Percentiles rank a stretch among this genome's conserved stretches.
phyloP scores from a whole-genome alignment of 2,888 invertebrate genomes.

The Caenorhabditis japonica region DNA sequence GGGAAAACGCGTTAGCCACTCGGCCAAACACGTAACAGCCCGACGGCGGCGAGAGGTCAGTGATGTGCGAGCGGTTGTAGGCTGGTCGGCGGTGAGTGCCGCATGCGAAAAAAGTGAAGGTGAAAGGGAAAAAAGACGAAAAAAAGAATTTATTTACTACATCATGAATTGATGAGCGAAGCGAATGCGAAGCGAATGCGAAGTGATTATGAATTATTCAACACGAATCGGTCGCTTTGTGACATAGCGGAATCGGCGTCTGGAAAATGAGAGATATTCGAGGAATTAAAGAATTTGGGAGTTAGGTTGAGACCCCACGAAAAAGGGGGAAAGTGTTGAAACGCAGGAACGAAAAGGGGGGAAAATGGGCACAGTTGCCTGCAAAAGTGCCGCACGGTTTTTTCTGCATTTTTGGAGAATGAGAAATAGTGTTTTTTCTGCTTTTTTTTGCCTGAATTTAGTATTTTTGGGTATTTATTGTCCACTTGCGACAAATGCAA shows the following conservation, averaged over 20 bases:
- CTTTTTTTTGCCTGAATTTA: too few species aligned
- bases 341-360: too few species aligned
- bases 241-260: slow-evolving; percentile 64
- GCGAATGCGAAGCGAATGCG: background rate
- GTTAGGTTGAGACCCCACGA: too few species aligned
- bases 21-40: slow-evolving; percentile 31
- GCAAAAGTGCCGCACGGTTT: too few species aligned
- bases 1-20: slow-evolving; percentile 26
- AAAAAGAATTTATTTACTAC: slow-evolving; percentile 8
- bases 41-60: background rate
- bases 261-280: slow-evolving; percentile 14
- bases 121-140: background rate
- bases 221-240: slow-evolving; percentile 62
- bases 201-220: slow-evolving; percentile 36
- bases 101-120: background rate
- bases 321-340: too few species aligned
- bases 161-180: slow-evolving; percentile 5
- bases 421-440: too few species aligned
- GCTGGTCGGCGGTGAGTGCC: background rate
- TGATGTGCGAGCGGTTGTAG: slow-evolving; percentile 1
- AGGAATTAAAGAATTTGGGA: background rate
- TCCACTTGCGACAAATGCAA: too few species aligned
- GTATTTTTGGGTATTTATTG: too few species aligned
- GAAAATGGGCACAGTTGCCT: too few species aligned
- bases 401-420: too few species aligned